Base-by-base conservation (phyloP, 2,888 invertebrate species). In the Megastigmus dorsalis region DNA sequence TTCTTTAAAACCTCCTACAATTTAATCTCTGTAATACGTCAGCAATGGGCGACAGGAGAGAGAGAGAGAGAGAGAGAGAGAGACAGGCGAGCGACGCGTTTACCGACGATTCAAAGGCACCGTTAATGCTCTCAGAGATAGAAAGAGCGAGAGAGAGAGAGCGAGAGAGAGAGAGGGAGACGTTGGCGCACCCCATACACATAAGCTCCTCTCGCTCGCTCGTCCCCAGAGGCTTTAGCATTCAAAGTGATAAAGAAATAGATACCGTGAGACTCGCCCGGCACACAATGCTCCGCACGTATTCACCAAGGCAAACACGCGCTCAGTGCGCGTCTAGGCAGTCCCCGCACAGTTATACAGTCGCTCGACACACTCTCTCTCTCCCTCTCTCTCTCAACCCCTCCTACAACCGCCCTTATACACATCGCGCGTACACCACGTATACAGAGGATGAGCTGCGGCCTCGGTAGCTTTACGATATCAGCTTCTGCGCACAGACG, bases 191-290 rank as follows among this genome's bases (percentile, higher is more conserved):
- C 41, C 6, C 20, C 45, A 20, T 38, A 59, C 38, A 41, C 13
- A 38, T 23, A 26, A 62, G 38, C 15, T 36, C 36, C 28, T 55
- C n/a, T 30, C 15, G 9, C 1, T 43, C 48, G 7, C 41, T 38
- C 23, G n/a, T 50, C 33, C 54, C 43, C 23, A 10, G 18, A 10
- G 48, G 23, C 50, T 41, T 70, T 33, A 28, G 30, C 26, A 70
- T 52, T 62, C 50, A 50, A 52, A 70, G 52, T 33, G 36, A 60
- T 52, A 62, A 70, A 62, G 62, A 70, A 70, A 52, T 54, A 43
- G 60, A 69, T 60, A 62, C 38, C 23, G 1, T 13, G 30, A 23
- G 57, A 38, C 18, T 3, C 9, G n/a, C 18, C 48, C 10, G 20
- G 18, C 36, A 28, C 30, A 45, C 48, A 68, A 68, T 68, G 26